Evolutionary conservation across 2,797 vertebrate genomes (phyloP).

Genomic region (Uromys caudimaculatus): DNA sequence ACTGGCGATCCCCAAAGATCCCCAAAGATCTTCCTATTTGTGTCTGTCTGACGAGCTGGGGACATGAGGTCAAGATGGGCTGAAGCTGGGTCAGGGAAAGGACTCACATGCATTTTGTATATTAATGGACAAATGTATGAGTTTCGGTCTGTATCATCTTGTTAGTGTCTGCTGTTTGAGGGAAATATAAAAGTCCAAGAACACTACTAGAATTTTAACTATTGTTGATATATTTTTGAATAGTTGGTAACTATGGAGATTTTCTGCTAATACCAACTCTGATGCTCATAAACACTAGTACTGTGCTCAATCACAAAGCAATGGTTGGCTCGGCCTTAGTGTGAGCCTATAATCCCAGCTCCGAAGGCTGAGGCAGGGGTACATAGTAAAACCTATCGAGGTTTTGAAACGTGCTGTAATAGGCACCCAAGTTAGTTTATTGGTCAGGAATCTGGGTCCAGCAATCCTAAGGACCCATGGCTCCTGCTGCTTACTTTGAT

Average conservation of each 20-base stretch:
- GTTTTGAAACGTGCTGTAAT: constrained; percentile 11
- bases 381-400: neutral
- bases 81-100: neutral
- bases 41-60: neutral
- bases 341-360: neutral
- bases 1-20: neutral
- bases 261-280: neutral
- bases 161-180: neutral
- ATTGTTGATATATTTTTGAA: neutral
- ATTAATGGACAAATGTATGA: neutral
- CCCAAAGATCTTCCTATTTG: neutral
- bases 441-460: neutral
- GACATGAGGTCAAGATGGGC: neutral
- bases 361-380: neutral
- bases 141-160: neutral
- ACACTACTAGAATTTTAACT: constrained; percentile 66
- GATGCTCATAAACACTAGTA: constrained; percentile 34
- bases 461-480: neutral
- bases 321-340: neutral
- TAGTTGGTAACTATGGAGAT: neutral
- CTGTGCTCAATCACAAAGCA: neutral
- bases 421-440: constrained; percentile 1
- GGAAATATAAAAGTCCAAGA: constrained; percentile 16
- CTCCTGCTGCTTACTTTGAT: neutral
- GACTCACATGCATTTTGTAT: neutral